These are phyloP conservation scores for Malurus melanocephalus DNA, from an alignment of 2,113 vertebrate species.

Conservation along the genomic window DNA sequence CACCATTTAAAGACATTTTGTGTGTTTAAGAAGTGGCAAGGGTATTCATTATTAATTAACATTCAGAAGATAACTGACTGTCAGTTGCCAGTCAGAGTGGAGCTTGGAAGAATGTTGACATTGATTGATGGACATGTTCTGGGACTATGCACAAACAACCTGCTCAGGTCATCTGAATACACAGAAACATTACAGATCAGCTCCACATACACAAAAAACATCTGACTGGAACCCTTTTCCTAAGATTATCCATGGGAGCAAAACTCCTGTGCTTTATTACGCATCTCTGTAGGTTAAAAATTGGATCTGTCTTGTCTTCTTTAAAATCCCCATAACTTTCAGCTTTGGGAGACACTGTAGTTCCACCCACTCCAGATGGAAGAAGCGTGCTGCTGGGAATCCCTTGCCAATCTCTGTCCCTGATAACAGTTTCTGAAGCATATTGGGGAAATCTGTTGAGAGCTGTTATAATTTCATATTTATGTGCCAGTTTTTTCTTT, in stretches of 20 bases:
- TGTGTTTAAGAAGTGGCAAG: slow-evolving; percentile 46
- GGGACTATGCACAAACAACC: slow-evolving; percentile 21
- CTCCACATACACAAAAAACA: not conserved
- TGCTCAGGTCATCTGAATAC: slow-evolving; percentile 45
- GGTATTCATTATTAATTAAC: slow-evolving; percentile 71
- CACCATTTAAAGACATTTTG: slow-evolving; percentile 21
- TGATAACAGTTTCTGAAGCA: not conserved
- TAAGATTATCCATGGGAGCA: not conserved
- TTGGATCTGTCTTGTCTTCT: not conserved
- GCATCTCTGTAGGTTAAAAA: not conserved
- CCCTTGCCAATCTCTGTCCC: slow-evolving; percentile 1
- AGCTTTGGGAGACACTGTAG: not conserved
- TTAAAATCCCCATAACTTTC: not conserved
- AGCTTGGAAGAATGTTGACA: slow-evolving; percentile 56
- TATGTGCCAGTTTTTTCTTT: not conserved
- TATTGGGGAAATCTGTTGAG: slow-evolving; percentile 34
- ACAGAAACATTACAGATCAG: slow-evolving; percentile 7
- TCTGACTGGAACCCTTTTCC: not conserved
- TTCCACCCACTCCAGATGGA: slow-evolving; percentile 29
- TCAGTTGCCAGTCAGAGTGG: slow-evolving; percentile 50
- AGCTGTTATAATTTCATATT: not conserved
- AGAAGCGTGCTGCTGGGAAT: not conserved
- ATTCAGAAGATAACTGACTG: slow-evolving; percentile 55
- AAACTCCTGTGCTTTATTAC: not conserved
- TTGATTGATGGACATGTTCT: slow-evolving; percentile 63